Evolutionary conservation across 2,113 vertebrate species (phyloP).

Genomic region (Phodopus roborovskii): DNA sequence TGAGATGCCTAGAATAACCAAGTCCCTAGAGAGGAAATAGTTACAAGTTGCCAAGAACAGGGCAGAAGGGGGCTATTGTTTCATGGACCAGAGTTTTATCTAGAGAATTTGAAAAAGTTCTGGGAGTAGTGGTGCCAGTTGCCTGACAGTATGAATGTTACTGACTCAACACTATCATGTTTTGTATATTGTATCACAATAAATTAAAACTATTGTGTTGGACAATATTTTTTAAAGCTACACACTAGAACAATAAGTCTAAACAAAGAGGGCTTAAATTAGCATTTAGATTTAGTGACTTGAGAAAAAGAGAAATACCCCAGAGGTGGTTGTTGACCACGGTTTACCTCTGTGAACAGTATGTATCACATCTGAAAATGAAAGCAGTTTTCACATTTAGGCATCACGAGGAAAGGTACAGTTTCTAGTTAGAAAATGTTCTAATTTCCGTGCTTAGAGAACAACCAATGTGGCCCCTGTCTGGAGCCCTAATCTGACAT

Average conservation of each 20-base stretch:
- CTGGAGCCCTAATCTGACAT: neutral
- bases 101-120: neutral
- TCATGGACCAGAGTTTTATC: neutral
- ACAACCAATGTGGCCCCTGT: neutral
- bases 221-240: neutral
- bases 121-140: neutral
- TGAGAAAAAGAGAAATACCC: neutral
- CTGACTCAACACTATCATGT: neutral
- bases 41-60: neutral
- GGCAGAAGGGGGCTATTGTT: neutral
- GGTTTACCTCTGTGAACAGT: neutral
- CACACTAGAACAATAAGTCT: neutral
- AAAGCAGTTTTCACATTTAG: neutral
- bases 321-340: neutral
- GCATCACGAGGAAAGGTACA: neutral
- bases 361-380: neutral
- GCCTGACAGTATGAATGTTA: neutral
- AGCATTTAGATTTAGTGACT: neutral
- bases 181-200: neutral
- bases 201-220: slow-evolving; percentile 8
- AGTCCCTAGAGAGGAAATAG: neutral
- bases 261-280: slow-evolving; percentile 11
- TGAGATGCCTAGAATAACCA: neutral
- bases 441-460: neutral
- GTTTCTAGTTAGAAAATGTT: neutral